Conservation (phyloP, 1,140 invertebrate genomes). For the Drosophila carrolli region DNA sequence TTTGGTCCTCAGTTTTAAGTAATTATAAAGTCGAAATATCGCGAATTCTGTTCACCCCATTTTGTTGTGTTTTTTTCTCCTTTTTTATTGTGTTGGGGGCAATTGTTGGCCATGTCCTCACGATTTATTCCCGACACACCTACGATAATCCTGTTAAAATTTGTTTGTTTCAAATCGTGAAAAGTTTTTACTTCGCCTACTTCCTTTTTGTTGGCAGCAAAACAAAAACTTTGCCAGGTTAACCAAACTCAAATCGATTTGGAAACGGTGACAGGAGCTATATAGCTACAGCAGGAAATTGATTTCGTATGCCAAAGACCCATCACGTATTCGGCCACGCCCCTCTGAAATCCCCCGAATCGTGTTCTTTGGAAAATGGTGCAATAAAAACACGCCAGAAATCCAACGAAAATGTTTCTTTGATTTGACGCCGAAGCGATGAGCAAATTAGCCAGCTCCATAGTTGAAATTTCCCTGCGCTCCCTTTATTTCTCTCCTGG, state of each 20-base stretch:
- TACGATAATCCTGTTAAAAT: slow-evolving; percentile 80
- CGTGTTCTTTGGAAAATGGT: slow-evolving; percentile 51
- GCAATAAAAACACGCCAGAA: slow-evolving; percentile 69
- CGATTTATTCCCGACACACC: slow-evolving; percentile 38
- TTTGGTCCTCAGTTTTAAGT: neutral
- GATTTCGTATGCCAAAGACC: slow-evolving; percentile 69
- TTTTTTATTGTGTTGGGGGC: slow-evolving; percentile 18
- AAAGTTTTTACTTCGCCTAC: slow-evolving; percentile 53
- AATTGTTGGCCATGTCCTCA: slow-evolving; percentile 62
- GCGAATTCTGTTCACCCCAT: neutral
- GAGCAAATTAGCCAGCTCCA: slow-evolving; percentile 72
- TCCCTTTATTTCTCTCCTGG: neutral
- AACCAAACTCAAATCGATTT: slow-evolving; percentile 82
- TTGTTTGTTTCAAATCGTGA: slow-evolving; percentile 74
- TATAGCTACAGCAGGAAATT: slow-evolving; percentile 54
- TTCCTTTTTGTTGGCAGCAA: slow-evolving; percentile 44
- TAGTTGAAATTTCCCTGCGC: slow-evolving; percentile 48
- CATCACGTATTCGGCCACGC: slow-evolving; percentile 24
- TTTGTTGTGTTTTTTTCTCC: neutral
- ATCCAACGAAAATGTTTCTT: slow-evolving; percentile 70
- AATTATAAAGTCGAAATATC: neutral
- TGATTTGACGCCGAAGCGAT: slow-evolving; percentile 65
- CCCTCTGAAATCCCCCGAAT: slow-evolving; percentile 2
- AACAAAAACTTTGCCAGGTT: slow-evolving; percentile 68
- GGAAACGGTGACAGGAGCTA: slow-evolving; percentile 35